Evolutionary conservation across 1,140 invertebrate species (phyloP).

Genomic region (Drosophila takahashii): DNA sequence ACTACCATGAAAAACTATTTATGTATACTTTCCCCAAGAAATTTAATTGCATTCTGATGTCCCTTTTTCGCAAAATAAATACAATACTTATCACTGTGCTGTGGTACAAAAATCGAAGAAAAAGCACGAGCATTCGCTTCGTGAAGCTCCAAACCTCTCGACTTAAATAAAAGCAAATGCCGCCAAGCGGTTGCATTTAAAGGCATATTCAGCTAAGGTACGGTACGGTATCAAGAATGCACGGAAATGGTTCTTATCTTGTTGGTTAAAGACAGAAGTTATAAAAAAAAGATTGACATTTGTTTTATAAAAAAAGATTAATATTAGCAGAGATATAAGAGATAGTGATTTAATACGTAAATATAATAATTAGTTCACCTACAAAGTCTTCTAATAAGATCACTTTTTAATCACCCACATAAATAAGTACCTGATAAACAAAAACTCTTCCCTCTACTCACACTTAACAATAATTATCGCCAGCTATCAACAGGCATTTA

Average conservation of each 20-base stretch:
- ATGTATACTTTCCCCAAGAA: no score
- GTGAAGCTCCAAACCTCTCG: not conserved
- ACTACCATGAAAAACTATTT: no score
- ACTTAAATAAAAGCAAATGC: conserved; percentile 9
- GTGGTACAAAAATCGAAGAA: not conserved
- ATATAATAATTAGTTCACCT: not conserved
- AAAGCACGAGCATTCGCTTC: conserved; percentile 1
- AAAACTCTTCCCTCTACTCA: conserved; percentile 18
- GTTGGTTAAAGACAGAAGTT: not conserved
- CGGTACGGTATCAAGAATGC: not conserved
- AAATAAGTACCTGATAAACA: not conserved
- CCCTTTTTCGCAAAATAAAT: not conserved
- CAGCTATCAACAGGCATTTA: conserved; percentile 52
- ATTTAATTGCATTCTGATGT: no score
- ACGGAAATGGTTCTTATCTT: not conserved
- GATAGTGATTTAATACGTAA: no score
- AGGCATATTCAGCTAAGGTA: not conserved
- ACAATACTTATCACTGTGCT: not conserved
- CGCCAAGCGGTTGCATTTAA: conserved; percentile 17
- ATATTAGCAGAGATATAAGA: not conserved
- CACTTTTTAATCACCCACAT: not conserved
- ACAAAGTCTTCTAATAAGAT: not conserved
- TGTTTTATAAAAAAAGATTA: not conserved
- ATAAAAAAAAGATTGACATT: not conserved
- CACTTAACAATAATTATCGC: conserved; percentile 23